Evolutionary conservation across 1,140 invertebrate genomes (phyloP), one percentile per base, ranked within the genome.

Genomic region (Glossosoma conforme): DNA sequence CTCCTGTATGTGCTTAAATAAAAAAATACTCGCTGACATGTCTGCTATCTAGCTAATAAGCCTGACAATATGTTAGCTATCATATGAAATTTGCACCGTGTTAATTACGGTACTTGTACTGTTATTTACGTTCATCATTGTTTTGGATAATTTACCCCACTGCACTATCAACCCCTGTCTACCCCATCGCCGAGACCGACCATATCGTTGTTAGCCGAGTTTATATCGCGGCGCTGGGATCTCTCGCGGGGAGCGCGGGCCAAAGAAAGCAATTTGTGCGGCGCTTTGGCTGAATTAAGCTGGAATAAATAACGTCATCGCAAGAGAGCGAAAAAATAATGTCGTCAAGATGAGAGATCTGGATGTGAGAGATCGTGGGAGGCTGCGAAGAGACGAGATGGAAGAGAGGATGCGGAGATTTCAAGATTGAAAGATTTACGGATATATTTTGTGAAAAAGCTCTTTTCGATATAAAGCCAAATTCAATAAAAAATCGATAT

Each of bases 231-330:
- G 24, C 6, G 33, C 14, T 10, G 33, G 8, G 4, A 35, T 10
- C 33, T 35, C 4, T 14, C 4, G 8, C 14, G 8, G 43, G 37
- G 30, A 50, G 47, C 41, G n/a, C 15, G 25, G 35, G 25, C 13
- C 52, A 44, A 48, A 52, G 48, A 58, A 58, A 58, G 52, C 56
- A 58, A 58, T 58, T 58, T 58, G 56, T 58, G 48, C 46, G 38
- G 52, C 32, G 43, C 44, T 58, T 58, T 43, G 47, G 44, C 44
- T 20, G 56, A 58, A 58, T 58, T 58, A 58, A 58, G 56, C 52
- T 42, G 41, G 50, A 54, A 58, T 58, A 58, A 58, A 58, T 58
- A 58, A 58, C 51, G 56, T 53, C 56, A 58, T 58, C 51, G 33
- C 21, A 24, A 48, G 3, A 35, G 19, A 49, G 37, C 28, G 47